These are phyloP conservation scores for Chiloscyllium punctatum DNA, from an alignment of 2,797 vertebrate species.

Conservation along the genomic window DNA sequence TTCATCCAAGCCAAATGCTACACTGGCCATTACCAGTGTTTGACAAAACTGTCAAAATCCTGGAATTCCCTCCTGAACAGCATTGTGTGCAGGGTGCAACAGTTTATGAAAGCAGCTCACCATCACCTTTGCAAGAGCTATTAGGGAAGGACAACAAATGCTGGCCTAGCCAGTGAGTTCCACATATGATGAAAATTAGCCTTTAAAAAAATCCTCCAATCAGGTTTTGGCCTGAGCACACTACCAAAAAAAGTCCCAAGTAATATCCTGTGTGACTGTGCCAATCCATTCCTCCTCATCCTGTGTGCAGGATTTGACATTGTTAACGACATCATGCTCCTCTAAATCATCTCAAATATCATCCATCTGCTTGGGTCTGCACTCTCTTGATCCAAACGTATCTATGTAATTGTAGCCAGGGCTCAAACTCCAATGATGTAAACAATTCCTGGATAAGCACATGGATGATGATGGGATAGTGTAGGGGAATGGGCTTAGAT, in stretches of 20 bases:
- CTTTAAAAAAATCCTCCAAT: not conserved
- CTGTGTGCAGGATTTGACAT: not conserved
- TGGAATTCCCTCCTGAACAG: not conserved
- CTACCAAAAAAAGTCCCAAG: not conserved
- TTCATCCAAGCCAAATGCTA: not conserved
- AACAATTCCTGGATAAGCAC: no score
- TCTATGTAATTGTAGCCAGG: no score
- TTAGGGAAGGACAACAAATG: not conserved
- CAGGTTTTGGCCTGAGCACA: not conserved
- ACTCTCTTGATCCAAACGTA: no score
- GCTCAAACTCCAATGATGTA: no score
- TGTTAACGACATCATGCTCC: not conserved
- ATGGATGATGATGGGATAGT: no score
- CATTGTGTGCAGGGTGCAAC: not conserved
- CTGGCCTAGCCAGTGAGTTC: not conserved
- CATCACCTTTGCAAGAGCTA: not conserved
- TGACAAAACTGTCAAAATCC: not conserved
- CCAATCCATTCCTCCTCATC: not conserved
- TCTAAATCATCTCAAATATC: not conserved
- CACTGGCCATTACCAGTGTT: not conserved
- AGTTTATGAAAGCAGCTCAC: not conserved
- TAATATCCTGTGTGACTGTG: not conserved
- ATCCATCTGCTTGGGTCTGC: no score
- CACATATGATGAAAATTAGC: not conserved
- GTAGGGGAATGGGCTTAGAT: no score